A percentile compares a stretch with the other conserved stretches of the same genome.
These are phyloP conservation scores for Lasiommata megera DNA, from an alignment of 2,888 invertebrate species.

Conservation along the genomic window DNA sequence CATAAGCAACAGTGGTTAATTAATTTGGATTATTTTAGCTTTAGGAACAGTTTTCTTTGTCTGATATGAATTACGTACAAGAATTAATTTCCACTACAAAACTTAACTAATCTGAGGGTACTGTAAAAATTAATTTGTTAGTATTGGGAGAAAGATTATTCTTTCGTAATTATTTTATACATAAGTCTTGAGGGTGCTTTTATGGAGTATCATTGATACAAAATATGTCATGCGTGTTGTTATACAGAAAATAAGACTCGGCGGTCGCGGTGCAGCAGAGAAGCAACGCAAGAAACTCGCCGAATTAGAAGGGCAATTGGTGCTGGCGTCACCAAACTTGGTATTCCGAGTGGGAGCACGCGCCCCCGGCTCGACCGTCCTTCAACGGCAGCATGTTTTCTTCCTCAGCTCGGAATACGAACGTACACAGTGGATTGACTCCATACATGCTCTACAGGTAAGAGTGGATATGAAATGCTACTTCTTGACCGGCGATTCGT, in stretches of 20 bases:
- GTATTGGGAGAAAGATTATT: no score
- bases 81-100: no score
- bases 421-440: slow-evolving; percentile 96
- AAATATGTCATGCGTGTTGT: no score
- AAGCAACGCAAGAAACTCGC: slow-evolving; percentile 94
- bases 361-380: slow-evolving; percentile 68
- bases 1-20: no score
- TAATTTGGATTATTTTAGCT: no score
- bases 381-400: slow-evolving; percentile 88
- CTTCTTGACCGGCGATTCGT: background rate
- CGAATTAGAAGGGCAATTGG: slow-evolving; percentile 94
- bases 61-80: no score
- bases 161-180: no score
- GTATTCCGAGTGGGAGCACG: slow-evolving; percentile 90
- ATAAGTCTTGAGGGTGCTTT: no score
- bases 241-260: slow-evolving; percentile 83
- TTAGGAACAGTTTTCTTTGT: no score
- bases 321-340: slow-evolving; percentile 94
- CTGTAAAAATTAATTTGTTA: no score
- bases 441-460: slow-evolving; percentile 91
- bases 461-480: background rate
- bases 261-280: slow-evolving; percentile 85
- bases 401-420: slow-evolving; percentile 97
- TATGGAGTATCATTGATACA: no score
- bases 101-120: no score